Conservation (phyloP, 1,140 invertebrate genomes). For the Zaprionus kolodkinae region DNA sequence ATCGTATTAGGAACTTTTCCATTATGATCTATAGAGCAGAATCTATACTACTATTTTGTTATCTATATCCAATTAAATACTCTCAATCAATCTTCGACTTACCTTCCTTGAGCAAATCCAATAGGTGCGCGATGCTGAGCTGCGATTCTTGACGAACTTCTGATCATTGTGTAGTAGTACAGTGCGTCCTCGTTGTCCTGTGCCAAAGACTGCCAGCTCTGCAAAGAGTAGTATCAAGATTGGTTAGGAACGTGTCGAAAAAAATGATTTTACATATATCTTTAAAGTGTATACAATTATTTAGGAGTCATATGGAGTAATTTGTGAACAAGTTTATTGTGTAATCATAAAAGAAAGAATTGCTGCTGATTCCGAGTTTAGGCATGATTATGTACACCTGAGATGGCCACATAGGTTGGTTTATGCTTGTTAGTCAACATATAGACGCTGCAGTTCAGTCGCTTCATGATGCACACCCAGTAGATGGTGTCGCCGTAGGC, state of each 20-base stretch:
- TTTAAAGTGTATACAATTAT: slow-evolving; percentile 11
- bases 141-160: slow-evolving; percentile 80
- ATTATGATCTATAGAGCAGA: background rate
- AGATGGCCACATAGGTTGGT: slow-evolving; percentile 68
- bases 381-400: slow-evolving; percentile 63
- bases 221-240: slow-evolving; percentile 32
- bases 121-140: slow-evolving; percentile 75
- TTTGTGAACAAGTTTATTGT: slow-evolving; percentile 41
- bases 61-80: background rate
- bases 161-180: slow-evolving; percentile 69
- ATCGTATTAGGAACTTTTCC: background rate
- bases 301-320: slow-evolving; percentile 8
- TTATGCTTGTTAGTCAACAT: slow-evolving; percentile 63
- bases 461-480: slow-evolving; percentile 48
- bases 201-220: slow-evolving; percentile 77
- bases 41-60: no score
- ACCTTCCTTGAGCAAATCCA: slow-evolving; percentile 82
- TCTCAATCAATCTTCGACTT: background rate
- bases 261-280: slow-evolving; percentile 1
- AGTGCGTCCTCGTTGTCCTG: slow-evolving; percentile 74
- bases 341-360: background rate
- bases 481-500: slow-evolving; percentile 49
- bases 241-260: background rate
- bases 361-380: slow-evolving; percentile 21
- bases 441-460: slow-evolving; percentile 34